Evolutionary conservation across 2,888 invertebrate genomes (phyloP).

Genomic region (Amblyjoppa proteus): DNA sequence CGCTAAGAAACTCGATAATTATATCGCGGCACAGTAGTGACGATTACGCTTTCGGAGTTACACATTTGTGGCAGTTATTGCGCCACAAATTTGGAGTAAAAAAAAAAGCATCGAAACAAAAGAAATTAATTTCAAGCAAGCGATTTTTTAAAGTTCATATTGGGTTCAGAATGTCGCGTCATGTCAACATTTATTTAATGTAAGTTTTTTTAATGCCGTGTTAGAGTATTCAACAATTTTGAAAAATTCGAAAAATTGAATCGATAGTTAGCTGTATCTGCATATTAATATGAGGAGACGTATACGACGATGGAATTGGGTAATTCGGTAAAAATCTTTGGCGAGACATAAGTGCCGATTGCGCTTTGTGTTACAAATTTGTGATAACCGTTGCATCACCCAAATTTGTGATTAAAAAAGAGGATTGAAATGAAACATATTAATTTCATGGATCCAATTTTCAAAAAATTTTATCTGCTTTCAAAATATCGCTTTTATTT

Average conservation of each 20-base stretch:
- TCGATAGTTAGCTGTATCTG: slow-evolving; percentile 13
- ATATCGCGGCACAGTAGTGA: slow-evolving; percentile 10
- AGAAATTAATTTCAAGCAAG: background rate
- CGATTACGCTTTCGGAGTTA: slow-evolving; percentile 7
- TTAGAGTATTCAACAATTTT: too few species aligned
- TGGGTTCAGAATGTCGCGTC: too few species aligned
- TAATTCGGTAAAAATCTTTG: slow-evolving; percentile 48
- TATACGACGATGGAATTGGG: slow-evolving; percentile 32
- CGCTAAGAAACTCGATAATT: slow-evolving; percentile 38
- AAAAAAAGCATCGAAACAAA: slow-evolving; percentile 19
- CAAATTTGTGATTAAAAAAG: slow-evolving; percentile 44
- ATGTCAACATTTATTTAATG: too few species aligned
- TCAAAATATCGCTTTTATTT: too few species aligned
- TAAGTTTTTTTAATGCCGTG: too few species aligned
- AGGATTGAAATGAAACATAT: slow-evolving; percentile 2
- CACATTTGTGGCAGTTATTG: background rate
- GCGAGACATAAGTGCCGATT: slow-evolving; percentile 20
- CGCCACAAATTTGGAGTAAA: slow-evolving; percentile 40
- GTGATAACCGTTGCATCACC: background rate
- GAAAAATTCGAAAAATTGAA: slow-evolving; percentile 12
- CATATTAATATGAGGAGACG: background rate
- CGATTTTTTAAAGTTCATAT: too few species aligned
- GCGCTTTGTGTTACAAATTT: background rate
- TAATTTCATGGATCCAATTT: background rate
- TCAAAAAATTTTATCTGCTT: too few species aligned